A percentile compares a stretch with the other conserved stretches of the same genome.
Evolutionary conservation across 2,797 vertebrate genomes (phyloP).

Genomic region (Alfaro cultratus): DNA sequence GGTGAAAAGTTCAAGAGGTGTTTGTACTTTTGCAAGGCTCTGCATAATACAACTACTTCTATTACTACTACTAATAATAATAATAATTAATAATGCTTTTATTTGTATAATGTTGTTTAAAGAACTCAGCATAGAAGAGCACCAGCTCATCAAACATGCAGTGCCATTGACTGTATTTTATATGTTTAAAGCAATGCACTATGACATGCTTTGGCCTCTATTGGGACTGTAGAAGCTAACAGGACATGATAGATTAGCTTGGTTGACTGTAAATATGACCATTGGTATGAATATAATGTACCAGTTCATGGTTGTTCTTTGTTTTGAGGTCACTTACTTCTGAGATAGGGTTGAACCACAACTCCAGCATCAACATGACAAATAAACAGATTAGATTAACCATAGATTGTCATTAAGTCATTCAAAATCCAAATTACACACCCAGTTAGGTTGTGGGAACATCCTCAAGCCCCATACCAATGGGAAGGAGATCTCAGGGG

Average conservation of each 20-base stretch:
- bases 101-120: neutral
- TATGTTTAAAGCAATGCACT: neutral
- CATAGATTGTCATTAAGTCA: neutral
- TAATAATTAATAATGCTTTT: no score
- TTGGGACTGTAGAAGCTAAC: neutral
- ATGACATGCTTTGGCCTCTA: neutral
- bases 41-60: neutral
- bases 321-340: neutral
- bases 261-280: neutral
- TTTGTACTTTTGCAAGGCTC: neutral
- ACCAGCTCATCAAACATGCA: neutral
- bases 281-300: neutral
- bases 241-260: no score
- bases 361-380: neutral
- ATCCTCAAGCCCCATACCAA: slow-evolving; percentile 21
- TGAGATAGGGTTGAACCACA: neutral
- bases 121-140: neutral
- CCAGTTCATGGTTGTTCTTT: neutral
- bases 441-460: slow-evolving; percentile 31
- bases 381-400: neutral
- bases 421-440: neutral
- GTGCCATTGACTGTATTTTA: neutral
- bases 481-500: slow-evolving; percentile 23
- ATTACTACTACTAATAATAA: neutral
- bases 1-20: neutral